phyloP scores from a whole-genome alignment of 2,797 vertebrate genomes.

The Cirrhinus molitorella region DNA sequence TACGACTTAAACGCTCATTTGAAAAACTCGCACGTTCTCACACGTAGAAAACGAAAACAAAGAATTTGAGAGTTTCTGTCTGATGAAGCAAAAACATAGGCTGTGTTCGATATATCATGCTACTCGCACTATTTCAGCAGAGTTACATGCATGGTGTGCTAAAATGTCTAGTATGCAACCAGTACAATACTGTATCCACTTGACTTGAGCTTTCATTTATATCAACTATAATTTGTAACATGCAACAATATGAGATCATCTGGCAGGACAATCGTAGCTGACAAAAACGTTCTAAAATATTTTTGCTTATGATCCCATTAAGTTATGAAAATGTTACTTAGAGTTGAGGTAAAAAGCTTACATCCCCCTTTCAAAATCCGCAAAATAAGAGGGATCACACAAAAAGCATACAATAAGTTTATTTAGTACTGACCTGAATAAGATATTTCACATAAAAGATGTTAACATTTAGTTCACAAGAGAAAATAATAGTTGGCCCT shows the following conservation, averaged over 20 bases:
- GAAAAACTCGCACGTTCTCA: conserved; percentile 54
- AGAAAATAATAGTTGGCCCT: too few relatives aligned
- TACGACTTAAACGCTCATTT: conserved; percentile 61
- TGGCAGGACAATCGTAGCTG: background rate
- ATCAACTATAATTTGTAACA: background rate
- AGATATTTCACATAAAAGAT: too few relatives aligned
- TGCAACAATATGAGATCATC: background rate
- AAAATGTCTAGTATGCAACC: background rate
- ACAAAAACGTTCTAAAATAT: too few relatives aligned
- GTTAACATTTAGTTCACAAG: too few relatives aligned
- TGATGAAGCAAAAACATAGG: conserved; percentile 18
- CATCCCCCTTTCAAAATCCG: too few relatives aligned
- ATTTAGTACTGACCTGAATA: too few relatives aligned
- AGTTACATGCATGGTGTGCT: background rate
- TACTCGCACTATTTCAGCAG: background rate
- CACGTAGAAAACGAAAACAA: conserved; percentile 50
- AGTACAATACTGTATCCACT: background rate
- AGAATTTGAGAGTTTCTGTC: conserved; percentile 27
- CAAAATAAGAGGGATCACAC: too few relatives aligned
- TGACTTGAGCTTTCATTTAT: background rate
- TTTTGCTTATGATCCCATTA: too few relatives aligned
- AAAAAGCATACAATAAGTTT: too few relatives aligned
- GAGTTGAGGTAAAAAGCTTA: too few relatives aligned
- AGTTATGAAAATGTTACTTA: too few relatives aligned
- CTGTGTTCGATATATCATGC: background rate